Evolutionary conservation across 1,140 invertebrate genomes (phyloP).

Genomic region (Zaprionus inermis): DNA sequence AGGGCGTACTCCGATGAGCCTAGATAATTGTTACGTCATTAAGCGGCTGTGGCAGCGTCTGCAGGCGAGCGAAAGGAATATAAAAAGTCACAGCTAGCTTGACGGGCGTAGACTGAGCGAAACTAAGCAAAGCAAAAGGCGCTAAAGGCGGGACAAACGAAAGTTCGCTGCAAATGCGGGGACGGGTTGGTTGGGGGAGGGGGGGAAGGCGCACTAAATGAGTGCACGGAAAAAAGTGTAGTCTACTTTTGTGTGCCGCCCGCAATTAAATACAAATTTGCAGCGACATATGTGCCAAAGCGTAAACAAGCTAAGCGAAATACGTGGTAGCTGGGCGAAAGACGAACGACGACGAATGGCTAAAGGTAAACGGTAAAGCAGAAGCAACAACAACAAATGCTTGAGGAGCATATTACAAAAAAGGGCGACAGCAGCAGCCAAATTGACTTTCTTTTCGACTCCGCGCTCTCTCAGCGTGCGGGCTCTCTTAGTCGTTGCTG

Average conservation of each 20-base stretch:
- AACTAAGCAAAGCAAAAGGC: slow-evolving; percentile 45
- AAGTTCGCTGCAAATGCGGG: background rate
- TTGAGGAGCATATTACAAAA: slow-evolving; percentile 32
- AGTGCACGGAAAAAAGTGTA: slow-evolving; percentile 44
- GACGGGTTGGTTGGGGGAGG: no score
- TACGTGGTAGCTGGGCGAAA: slow-evolving; percentile 4
- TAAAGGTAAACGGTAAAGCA: slow-evolving; percentile 38
- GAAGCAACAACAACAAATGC: slow-evolving; percentile 49
- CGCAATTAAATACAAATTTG: slow-evolving; percentile 76
- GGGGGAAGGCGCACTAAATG: slow-evolving; percentile 1
- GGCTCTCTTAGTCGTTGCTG: slow-evolving; percentile 53
- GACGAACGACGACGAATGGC: slow-evolving; percentile 7
- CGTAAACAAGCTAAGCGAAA: slow-evolving; percentile 66
- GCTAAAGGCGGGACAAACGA: background rate
- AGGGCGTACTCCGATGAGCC: slow-evolving; percentile 55
- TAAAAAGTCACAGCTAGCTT: slow-evolving; percentile 42
- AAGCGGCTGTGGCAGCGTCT: slow-evolving; percentile 32
- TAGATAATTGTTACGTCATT: slow-evolving; percentile 82
- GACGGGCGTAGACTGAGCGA: slow-evolving; percentile 20
- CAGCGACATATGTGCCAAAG: slow-evolving; percentile 77
- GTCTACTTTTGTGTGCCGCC: slow-evolving; percentile 65
- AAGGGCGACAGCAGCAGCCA: slow-evolving; percentile 50
- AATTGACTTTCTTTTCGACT: slow-evolving; percentile 15
- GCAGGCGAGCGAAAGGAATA: slow-evolving; percentile 9
- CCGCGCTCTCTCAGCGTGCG: slow-evolving; percentile 7